phyloP scores from a whole-genome alignment of 2,888 invertebrate genomes.

The Athrips mouffetella region DNA sequence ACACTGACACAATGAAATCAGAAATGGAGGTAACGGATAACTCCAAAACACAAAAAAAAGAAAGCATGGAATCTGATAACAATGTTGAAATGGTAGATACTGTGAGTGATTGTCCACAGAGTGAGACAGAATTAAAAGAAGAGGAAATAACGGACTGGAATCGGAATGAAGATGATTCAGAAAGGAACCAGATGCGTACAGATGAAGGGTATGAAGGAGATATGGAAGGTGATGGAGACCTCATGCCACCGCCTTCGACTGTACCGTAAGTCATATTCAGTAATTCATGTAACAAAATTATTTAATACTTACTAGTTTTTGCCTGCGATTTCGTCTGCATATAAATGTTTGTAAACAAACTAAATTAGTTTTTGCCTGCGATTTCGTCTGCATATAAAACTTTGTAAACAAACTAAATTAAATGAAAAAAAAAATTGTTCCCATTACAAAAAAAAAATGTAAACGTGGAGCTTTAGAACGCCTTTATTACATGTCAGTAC shows the following conservation, averaged over 20 bases:
- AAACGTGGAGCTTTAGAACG: too few relatives aligned
- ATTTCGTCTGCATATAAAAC: neutral
- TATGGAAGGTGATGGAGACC: conserved; percentile 82
- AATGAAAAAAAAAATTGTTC: too few relatives aligned
- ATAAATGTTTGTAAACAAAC: too few relatives aligned
- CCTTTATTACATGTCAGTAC: too few relatives aligned
- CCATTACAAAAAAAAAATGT: too few relatives aligned
- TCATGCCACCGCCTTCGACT: conserved; percentile 91
- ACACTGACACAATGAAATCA: conserved; percentile 18
- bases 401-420: too few relatives aligned
- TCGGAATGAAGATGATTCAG: conserved; percentile 34
- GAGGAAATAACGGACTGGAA: conserved; percentile 32
- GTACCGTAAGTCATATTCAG: conserved; percentile 61
- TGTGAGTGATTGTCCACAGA: conserved; percentile 60
- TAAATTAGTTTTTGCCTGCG: neutral
- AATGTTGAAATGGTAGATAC: conserved; percentile 29
- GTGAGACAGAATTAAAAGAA: conserved; percentile 36
- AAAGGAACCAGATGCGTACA: conserved; percentile 19
- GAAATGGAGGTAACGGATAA: conserved; percentile 29
- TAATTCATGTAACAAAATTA: neutral
- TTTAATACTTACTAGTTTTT: neutral
- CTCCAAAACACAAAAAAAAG: conserved; percentile 18
- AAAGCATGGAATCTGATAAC: conserved; percentile 15
- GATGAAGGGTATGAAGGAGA: conserved; percentile 82
- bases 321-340: neutral